Evolutionary conservation across 2,888 invertebrate species (phyloP), one percentile per base, ranked within the genome.

Genomic region (Apotomis betuletana): DNA sequence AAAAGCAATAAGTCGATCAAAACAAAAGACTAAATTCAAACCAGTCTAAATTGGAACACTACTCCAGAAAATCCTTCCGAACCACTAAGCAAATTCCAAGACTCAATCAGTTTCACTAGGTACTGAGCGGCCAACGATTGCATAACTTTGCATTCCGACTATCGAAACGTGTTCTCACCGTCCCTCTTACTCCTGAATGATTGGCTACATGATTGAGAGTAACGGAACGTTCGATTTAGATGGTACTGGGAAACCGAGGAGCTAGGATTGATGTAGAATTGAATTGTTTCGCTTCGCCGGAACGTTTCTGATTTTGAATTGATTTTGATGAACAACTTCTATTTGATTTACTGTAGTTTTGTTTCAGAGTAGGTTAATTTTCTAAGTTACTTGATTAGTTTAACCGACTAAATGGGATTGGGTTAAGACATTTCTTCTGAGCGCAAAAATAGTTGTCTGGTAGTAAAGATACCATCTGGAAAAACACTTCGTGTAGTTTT

Each of bases 81-180:
- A 12, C 41, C 15, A 65, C 65, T 55, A 57, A 55, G 57, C 65
- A 65, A 46, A 65, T 57, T 54, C 65, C 15, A n/a, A 10, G 9
- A 63, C 52, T 51, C 62, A 63, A 63, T 57, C 65, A 65, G 46
- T 15, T 27, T 44, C 27, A 55, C 41, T 55, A 27, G 27, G 27
- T 27, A 52, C 54, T 46, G 57, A 41, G 41, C 41, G 41, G 5
- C 55, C 38, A 10, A 3, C 36, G 4, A 46, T 51, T 13, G 44
- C 44, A 44, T 9, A 9, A 51, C 51, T 8, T 36, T 27, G 49
- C 49, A 51, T 62, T 12, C 27, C 6, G 12, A 9, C 36, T n/a
- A 3, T 52, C 38, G 13, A 51, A 13, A 13, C 49, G 27, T 13
- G 3, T 49, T 6, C 6, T 41, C 41, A 27, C 61, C 38, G 8